phyloP scores from a whole-genome alignment of 1,140 invertebrate genomes.

The Araneus ventricosus region DNA sequence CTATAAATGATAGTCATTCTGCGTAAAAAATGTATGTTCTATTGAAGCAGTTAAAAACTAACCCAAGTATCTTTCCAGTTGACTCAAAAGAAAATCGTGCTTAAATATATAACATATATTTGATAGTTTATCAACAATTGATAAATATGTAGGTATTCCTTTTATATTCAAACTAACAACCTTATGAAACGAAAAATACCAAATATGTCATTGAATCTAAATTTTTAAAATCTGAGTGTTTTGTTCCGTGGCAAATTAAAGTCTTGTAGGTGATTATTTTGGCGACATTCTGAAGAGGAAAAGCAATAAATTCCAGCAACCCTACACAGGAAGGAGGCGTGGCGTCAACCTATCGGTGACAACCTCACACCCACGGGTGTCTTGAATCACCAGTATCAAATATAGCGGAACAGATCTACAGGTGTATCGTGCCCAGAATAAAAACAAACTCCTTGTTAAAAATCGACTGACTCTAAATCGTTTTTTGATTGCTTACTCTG shows the following conservation, averaged over 20 bases:
- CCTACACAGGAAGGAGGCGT: conserved; percentile 71
- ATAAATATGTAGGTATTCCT: too few species aligned
- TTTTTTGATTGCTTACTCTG: conserved; percentile 65
- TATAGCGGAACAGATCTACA: conserved; percentile 25
- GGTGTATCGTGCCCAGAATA: conserved; percentile 5
- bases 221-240: too few species aligned
- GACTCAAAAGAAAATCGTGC: too few species aligned
- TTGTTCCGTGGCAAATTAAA: too few species aligned
- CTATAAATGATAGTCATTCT: too few species aligned
- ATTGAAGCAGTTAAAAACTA: too few species aligned
- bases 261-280: not conserved
- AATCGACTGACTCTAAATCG: not conserved
- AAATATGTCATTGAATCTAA: not conserved
- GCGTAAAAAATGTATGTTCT: too few species aligned
- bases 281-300: conserved; percentile 46
- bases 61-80: too few species aligned
- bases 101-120: too few species aligned
- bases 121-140: too few species aligned
- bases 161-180: too few species aligned
- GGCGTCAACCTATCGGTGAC: conserved; percentile 71
- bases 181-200: too few species aligned
- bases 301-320: conserved; percentile 50
- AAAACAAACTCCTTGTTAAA: conserved; percentile 29
- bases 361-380: conserved; percentile 71
- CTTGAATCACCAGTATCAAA: conserved; percentile 52